Evolutionary conservation across 2,113 vertebrate species (phyloP), one percentile per base, ranked within the genome.

Genomic region (Aegithalos caudatus): DNA sequence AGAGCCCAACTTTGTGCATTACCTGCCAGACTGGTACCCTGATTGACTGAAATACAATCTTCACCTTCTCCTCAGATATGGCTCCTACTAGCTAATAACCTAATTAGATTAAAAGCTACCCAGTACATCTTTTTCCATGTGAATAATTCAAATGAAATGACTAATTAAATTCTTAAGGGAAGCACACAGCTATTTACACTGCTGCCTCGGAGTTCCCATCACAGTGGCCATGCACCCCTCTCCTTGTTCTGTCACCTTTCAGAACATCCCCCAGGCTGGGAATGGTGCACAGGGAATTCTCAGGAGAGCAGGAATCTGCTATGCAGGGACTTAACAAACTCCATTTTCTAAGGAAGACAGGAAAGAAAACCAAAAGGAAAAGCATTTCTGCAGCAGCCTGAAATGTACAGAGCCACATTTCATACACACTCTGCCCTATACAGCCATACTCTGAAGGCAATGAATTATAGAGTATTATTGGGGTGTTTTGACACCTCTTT

Each of bases 51-150:
- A 96, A 93, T 54, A 47, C 13, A 94, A 80, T 15, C 19, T 60
- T 96, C 77, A 76, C 60, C 37, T 94, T 82, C 92, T 95, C 72
- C 92, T 91, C 86, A 42, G 81, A 92, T 82, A 53, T 83, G 22
- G 42, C 74, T 44, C 42, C 57, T 28, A 64, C 81, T 60, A 90
- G 20, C 71, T 97, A 97, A 97, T 92, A 95, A 90, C 64, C 66
- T 94, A 91, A 97, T 98, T 97, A 97, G 73, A 92, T 94, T 97
- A 95, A 97, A 95, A 97, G 81, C 90, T 94, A 85, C 44, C 79
- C 81, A 85, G 86, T 50, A 33, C 61, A 94, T 73, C 74, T 95
- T 92, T 92, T 81, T 97, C 91, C 95, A 88, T 81, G 90, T 97
- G 95, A 96, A 96, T 97, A 96, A 96, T 96, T 97, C 66, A 95